Percentiles rank a stretch among this genome's conserved stretches.
phyloP scores from a whole-genome alignment of 2,888 invertebrate genomes.

The Meteorus colon region DNA sequence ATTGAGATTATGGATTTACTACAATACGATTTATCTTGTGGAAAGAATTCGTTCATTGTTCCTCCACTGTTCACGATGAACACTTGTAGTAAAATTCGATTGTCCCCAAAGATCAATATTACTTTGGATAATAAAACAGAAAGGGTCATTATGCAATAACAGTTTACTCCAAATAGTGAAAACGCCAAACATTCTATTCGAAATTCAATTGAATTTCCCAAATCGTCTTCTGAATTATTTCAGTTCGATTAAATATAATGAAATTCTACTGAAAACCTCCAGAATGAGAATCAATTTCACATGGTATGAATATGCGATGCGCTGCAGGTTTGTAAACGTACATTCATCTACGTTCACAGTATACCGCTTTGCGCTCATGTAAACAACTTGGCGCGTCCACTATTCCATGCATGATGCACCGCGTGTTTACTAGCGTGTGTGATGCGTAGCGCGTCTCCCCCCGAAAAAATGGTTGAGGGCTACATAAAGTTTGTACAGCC shows the following conservation, averaged over 20 bases:
- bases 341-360: not conserved
- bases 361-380: conserved; percentile 7
- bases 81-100: too few species aligned
- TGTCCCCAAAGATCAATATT: too few species aligned
- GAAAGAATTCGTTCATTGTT: too few species aligned
- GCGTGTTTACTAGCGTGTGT: not conserved
- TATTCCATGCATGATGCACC: conserved; percentile 41
- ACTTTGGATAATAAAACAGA: too few species aligned
- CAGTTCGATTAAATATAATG: not conserved
- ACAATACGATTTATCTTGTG: too few species aligned
- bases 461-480: conserved; percentile 40
- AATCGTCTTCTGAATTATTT: too few species aligned
- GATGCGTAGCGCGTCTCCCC: conserved; percentile 19
- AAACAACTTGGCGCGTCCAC: conserved; percentile 37
- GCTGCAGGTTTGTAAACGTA: conserved; percentile 2
- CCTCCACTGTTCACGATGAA: too few species aligned
- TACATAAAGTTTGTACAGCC: conserved; percentile 45
- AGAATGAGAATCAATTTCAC: conserved; percentile 13
- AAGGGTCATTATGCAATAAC: too few species aligned
- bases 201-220: too few species aligned
- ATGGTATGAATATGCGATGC: conserved; percentile 33
- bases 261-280: not conserved
- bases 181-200: too few species aligned
- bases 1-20: too few species aligned
- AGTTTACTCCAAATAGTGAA: too few species aligned